These are phyloP conservation scores for Malachius bipustulatus DNA, from an alignment of 2,888 invertebrate species.

Conservation along the genomic window DNA sequence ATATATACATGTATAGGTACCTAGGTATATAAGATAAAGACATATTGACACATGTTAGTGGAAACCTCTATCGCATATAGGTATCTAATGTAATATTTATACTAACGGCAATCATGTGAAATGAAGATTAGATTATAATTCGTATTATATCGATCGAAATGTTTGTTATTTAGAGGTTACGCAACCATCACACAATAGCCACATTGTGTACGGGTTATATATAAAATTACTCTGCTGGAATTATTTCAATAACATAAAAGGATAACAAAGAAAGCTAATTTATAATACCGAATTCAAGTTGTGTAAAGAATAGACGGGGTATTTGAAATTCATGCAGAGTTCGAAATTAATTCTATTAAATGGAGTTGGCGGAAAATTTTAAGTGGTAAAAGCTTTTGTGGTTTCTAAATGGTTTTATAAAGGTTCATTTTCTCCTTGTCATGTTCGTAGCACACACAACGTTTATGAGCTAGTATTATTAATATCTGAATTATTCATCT, in stretches of 20 bases:
- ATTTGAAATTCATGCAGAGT: conserved; percentile 3
- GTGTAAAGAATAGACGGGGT: not conserved
- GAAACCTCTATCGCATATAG: too few relatives aligned
- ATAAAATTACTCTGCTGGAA: too few relatives aligned
- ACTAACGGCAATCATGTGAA: too few relatives aligned
- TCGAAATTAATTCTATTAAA: conserved; percentile 2
- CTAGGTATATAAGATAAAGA: too few relatives aligned
- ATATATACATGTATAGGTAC: too few relatives aligned
- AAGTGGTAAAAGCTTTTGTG: conserved; percentile 3
- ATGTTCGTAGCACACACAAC: conserved; percentile 1
- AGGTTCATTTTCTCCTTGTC: conserved; percentile 2
- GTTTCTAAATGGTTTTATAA: conserved; percentile 1
- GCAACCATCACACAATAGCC: too few relatives aligned
- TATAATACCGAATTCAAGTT: not conserved
- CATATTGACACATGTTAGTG: too few relatives aligned
- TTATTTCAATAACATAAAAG: not conserved
- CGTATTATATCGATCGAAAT: too few relatives aligned
- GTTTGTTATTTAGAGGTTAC: too few relatives aligned
- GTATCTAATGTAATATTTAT: too few relatives aligned
- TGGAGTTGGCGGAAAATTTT: conserved; percentile 2
- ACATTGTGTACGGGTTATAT: too few relatives aligned
- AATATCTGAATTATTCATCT: not conserved
- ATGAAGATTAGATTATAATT: too few relatives aligned
- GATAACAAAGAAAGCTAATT: conserved; percentile 2
- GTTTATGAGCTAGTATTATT: not conserved